Percentiles rank a stretch among this genome's conserved stretches.
Evolutionary conservation across 2,888 invertebrate genomes (phyloP).

Genomic region (Ctena decussata): DNA sequence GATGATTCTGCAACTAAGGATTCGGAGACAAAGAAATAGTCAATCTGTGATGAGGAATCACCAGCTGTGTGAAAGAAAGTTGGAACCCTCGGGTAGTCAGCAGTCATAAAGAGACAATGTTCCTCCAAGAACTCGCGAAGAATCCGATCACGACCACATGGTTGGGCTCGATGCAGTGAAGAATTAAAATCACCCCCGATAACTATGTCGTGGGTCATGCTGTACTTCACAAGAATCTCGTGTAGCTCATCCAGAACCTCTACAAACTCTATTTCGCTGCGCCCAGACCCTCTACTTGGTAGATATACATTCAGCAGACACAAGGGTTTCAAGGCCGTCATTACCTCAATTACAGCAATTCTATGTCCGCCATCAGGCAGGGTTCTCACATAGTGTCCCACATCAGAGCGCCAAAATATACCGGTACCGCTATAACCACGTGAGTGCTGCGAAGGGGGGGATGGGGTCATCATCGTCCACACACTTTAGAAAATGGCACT

Average conservation of each 20-base stretch:
- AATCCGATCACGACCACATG: neutral
- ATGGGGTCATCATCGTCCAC: neutral
- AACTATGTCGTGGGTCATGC: neutral
- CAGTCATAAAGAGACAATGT: neutral
- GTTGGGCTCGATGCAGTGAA: neutral
- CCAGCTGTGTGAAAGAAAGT: neutral
- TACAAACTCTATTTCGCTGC: neutral
- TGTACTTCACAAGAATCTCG: neutral
- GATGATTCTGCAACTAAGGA: neutral
- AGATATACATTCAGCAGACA: neutral
- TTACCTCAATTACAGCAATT: neutral
- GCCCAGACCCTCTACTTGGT: neutral
- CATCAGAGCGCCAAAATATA: neutral
- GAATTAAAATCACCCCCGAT: conserved; percentile 20
- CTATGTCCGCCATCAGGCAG: neutral
- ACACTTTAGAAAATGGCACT: neutral
- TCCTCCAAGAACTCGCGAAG: neutral
- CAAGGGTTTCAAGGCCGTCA: neutral
- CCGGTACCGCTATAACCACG: neutral
- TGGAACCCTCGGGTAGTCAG: neutral
- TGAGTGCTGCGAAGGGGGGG: neutral
- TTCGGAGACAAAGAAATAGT: neutral
- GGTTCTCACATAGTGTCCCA: neutral
- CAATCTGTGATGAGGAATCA: conserved; percentile 4
- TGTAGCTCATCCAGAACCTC: conserved; percentile 3